Evolutionary conservation across 2,888 invertebrate genomes (phyloP), one percentile per base, ranked within the genome.

Genomic region (Pseudolycoriella hygida): DNA sequence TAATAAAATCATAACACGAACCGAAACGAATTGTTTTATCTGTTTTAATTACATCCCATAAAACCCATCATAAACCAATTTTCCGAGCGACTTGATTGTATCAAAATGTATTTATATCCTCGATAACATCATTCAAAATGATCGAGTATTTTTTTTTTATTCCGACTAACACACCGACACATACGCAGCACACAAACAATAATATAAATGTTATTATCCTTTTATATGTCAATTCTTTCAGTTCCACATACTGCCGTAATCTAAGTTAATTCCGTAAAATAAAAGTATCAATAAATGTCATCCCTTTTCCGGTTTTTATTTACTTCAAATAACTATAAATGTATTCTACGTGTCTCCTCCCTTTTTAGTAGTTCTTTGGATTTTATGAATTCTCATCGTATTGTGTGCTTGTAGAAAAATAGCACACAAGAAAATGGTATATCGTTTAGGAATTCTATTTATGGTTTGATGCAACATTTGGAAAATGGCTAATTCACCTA

Each of bases 211-310:
- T 37, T 25, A 25, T 25, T 25, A 25, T 25, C 25, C 25, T 25
- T 25, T 25, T 25, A 25, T 25, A 25, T 25, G 25, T 25, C 25
- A 25, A 25, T 25, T 25, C 25, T 25, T 25, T 25, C 25, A 25
- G 25, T 25, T 25, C 8, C 25, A 25, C 25, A 25, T 25, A 25
- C 25, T 25, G 25, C 18, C 18, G 32, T 45, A 45, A 45, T 45
- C 45, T 32, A 40, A 45, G 45, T 45, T 45, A 45, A 45, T 45
- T 45, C 40, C 31, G 34, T 25, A 40, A 32, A 45, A 40, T 45
- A 45, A 45, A 45, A 45, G 40, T 45, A 45, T 45, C 45, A 41
- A 45, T 45, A 45, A 45, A 45, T 45, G 45, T 45, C 45, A 45
- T 45, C 45, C 45, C 45, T 45, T 45, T 40, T 45, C 45, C 40